phyloP scores from a whole-genome alignment of 2,113 vertebrate genomes.

The Leucopsar rothschildi region DNA sequence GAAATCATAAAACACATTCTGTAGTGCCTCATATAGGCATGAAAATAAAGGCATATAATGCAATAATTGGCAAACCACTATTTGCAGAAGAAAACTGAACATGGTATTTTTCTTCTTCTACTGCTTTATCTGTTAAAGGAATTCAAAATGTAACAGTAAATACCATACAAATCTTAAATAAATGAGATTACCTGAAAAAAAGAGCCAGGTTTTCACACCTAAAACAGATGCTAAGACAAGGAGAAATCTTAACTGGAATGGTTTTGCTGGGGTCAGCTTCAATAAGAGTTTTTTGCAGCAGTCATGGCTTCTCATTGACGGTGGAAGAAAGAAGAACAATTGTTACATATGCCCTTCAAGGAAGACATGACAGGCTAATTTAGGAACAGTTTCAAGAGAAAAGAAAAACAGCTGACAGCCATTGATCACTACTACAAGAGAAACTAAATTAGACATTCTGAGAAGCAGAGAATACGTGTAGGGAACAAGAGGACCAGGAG shows the following conservation, averaged over 20 bases:
- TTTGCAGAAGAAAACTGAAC: background rate
- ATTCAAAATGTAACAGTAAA: background rate
- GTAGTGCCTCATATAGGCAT: background rate
- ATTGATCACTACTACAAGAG: background rate
- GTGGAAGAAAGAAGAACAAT: background rate
- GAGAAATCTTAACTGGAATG: background rate
- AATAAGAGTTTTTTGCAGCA: background rate
- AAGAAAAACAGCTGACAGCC: background rate
- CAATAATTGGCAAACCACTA: background rate
- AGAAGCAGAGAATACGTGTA: background rate
- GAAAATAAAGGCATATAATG: background rate
- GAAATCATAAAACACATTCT: background rate
- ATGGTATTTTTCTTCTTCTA: background rate
- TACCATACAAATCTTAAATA: background rate
- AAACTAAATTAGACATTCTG: background rate
- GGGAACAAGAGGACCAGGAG: background rate
- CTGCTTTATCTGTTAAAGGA: background rate
- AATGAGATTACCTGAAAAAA: background rate
- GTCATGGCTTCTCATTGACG: background rate
- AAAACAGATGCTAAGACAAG: background rate
- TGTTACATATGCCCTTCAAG: background rate
- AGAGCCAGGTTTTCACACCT: background rate
- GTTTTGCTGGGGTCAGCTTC: background rate
- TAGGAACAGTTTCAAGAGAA: background rate
- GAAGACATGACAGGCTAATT: background rate